phyloP scores from a whole-genome alignment of 2,888 invertebrate species.

The Plebejus anna region DNA sequence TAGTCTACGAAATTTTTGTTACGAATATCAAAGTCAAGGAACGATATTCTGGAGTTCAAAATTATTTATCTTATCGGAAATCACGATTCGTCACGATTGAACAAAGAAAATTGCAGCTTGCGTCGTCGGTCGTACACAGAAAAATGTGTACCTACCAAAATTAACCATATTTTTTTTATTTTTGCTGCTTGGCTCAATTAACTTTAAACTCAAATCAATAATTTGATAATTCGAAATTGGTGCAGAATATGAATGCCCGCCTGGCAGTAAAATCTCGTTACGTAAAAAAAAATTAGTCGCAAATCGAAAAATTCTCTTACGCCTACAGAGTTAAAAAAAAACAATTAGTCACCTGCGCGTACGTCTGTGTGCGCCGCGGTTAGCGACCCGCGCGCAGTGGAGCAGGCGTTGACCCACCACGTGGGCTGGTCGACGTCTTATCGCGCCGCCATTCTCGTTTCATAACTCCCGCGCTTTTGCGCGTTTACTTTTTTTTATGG shows the following conservation, averaged over 20 bases:
- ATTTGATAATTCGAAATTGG: not conserved
- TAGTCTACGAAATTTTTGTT: not conserved
- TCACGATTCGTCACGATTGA: not conserved
- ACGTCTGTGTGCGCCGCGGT: conserved; percentile 45
- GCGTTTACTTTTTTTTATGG: conserved; percentile 35
- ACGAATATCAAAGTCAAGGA: conserved; percentile 5
- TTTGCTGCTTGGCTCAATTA: not conserved
- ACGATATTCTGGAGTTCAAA: conserved; percentile 11
- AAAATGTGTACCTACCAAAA: not conserved
- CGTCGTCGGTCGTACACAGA: not conserved
- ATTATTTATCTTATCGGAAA: conserved; percentile 15
- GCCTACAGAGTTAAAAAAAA: conserved; percentile 41
- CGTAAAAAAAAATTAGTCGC: not conserved
- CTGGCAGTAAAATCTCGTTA: conserved; percentile 23
- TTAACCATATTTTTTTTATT: not conserved
- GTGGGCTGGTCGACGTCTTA: conserved; percentile 59
- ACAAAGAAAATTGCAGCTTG: conserved; percentile 4
- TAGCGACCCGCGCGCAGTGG: conserved; percentile 70
- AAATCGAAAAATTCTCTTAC: conserved; percentile 30
- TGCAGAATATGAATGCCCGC: not conserved
- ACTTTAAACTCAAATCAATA: not conserved
- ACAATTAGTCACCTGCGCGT: conserved; percentile 61
- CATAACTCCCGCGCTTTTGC: conserved; percentile 41
- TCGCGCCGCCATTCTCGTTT: conserved; percentile 46
- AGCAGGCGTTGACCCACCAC: conserved; percentile 76